phyloP scores from a whole-genome alignment of 23 tunicate species.

The Ascidia mentula region DNA sequence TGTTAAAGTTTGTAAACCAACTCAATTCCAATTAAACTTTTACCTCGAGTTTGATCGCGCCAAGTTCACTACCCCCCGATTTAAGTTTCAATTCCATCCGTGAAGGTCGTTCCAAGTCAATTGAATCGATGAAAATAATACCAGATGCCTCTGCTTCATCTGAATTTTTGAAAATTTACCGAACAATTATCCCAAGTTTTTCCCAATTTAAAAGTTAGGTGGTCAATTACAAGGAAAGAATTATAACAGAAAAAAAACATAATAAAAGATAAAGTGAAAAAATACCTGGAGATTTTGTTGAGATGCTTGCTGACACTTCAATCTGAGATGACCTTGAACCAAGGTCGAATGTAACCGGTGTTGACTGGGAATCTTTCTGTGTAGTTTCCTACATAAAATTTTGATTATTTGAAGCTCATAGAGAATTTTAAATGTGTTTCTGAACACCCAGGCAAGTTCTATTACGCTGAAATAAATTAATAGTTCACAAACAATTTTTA shows the following conservation, averaged over 20 bases:
- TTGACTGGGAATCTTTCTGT: conserved; percentile 6
- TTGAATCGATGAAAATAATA: not conserved
- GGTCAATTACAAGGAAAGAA: no score
- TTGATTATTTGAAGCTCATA: no score
- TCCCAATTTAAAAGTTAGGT: no score
- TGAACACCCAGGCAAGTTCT: no score
- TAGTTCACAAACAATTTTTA: no score
- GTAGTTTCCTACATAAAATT: conserved; percentile 9
- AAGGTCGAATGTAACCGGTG: conserved; percentile 43
- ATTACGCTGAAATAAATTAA: no score
- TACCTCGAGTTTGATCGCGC: not conserved
- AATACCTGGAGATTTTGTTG: conserved; percentile 10
- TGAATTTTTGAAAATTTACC: no score
- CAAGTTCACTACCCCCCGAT: not conserved
- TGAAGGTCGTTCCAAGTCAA: conserved; percentile 3
- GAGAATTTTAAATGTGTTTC: no score
- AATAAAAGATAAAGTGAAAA: no score
- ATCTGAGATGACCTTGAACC: conserved; percentile 63
- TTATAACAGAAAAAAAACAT: no score
- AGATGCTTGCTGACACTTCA: conserved; percentile 14
- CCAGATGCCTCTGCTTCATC: not conserved
- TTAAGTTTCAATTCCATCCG: not conserved
- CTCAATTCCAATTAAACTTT: not conserved
- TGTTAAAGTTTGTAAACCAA: not conserved
- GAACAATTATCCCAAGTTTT: no score